Conservation (phyloP, 2,888 invertebrate genomes). For the Ormyrus nitidulus region DNA sequence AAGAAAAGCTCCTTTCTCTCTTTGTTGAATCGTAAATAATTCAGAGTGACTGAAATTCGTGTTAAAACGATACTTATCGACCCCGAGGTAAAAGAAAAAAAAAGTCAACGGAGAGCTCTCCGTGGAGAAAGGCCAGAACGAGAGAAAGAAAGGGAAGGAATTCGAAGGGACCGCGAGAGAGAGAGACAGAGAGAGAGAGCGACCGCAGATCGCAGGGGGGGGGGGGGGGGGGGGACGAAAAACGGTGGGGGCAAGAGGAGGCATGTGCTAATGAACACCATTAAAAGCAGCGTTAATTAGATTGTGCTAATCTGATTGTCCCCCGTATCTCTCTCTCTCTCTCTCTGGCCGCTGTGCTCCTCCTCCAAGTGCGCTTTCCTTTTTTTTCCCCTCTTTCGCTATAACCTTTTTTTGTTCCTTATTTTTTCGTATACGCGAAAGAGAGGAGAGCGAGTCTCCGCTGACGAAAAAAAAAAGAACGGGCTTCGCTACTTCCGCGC, state of each 20-base stretch:
- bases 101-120: neutral
- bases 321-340: conserved; percentile 54
- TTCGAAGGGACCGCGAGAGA: conserved; percentile 42
- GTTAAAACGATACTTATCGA: conserved; percentile 56
- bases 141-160: conserved; percentile 50
- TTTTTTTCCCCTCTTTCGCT: too few species aligned
- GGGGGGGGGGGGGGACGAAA: conserved; percentile 48
- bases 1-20: conserved; percentile 10
- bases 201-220: conserved; percentile 43
- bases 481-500: neutral
- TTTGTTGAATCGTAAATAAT: conserved; percentile 52
- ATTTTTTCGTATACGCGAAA: conserved; percentile 8
- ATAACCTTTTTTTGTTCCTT: neutral
- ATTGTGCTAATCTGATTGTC: conserved; percentile 75
- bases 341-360: conserved; percentile 18
- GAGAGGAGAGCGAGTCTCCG: too few species aligned
- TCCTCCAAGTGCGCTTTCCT: conserved; percentile 10
- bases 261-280: conserved; percentile 75
- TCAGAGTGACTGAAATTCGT: conserved; percentile 56
- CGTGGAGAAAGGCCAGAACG: neutral
- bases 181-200: conserved; percentile 42
- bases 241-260: conserved; percentile 60
- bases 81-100: conserved; percentile 4
- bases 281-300: conserved; percentile 76
- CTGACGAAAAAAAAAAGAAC: too few species aligned